These are phyloP conservation scores for crab-eating macaque (Macaca fascicularis) DNA, from an alignment of 2,113 vertebrate species.

Conservation along the genomic window T2T-MFA8v1.1 NC_088381.1:99535501-99536000, in stretches of 20 bases:
- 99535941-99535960: not conserved
- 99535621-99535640: not conserved
- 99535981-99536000: not conserved
- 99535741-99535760: too few species aligned
- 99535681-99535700: not conserved
- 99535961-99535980: not conserved
- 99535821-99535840: not conserved
- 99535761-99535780: not conserved
- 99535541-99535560: not conserved
- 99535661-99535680: not conserved
- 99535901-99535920: not conserved
- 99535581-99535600: not conserved
- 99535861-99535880: not conserved
- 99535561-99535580: not conserved
- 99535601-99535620: not conserved
- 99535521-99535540: fast-evolving
- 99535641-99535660: not conserved
- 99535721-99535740: not conserved
- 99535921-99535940: not conserved
- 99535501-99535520: too few species aligned
- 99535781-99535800: not conserved
- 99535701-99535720: not conserved
- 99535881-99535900: not conserved
- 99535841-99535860: not conserved
- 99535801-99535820: not conserved